Base-by-base conservation (phyloP, 2,797 vertebrate genomes). In the Scleropages formosus region DNA sequence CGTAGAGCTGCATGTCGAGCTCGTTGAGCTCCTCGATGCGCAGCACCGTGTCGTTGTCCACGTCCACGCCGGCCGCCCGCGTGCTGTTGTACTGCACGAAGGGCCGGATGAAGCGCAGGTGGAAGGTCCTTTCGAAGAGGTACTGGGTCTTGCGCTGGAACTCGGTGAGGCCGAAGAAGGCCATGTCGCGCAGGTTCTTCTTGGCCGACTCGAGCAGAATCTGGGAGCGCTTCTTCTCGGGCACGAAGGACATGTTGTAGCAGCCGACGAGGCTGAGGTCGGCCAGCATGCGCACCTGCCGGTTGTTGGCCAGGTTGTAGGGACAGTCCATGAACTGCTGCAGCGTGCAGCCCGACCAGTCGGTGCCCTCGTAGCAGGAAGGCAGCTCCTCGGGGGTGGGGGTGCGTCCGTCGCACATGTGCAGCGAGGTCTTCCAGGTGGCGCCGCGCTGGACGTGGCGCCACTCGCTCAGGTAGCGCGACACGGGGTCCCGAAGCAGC, bases 71-170 rank as follows among this genome's bases (percentile, higher is more conserved):
- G 0, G 96, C 96, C 0, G 96, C 96, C 65, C 97, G 88, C 0
- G 96, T 99, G 89, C 94, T 98, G 91, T 98, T 99, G 92, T 98
- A 98, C 90, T 99, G 97, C 95, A 98, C 94, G 87, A 99, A 99
- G 22, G 97, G 97, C 80, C 95, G 91, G 91, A 98, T 99, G 90
- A 99, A 98, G 77, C 95, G 95, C 85, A 99, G 91, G 80, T 92
- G 93, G 86, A 99, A 99, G 93, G 96, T 99, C 61, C 96, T 92
- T 84, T 99, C 97, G 47, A 99, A 99, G 82, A 99, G 94, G 90
- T 97, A 99, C 89, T 99, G 97, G 77, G 97, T 98, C 92, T 98
- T 98, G 85, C 97, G 93, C 91, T 99, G 97, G 92, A 96, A 99
- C 89, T 99, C 97, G 0, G 97, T 98, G 83, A 99, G 90, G 80